Conservation (phyloP, 1,140 invertebrate genomes). For the Mya arenaria region DNA sequence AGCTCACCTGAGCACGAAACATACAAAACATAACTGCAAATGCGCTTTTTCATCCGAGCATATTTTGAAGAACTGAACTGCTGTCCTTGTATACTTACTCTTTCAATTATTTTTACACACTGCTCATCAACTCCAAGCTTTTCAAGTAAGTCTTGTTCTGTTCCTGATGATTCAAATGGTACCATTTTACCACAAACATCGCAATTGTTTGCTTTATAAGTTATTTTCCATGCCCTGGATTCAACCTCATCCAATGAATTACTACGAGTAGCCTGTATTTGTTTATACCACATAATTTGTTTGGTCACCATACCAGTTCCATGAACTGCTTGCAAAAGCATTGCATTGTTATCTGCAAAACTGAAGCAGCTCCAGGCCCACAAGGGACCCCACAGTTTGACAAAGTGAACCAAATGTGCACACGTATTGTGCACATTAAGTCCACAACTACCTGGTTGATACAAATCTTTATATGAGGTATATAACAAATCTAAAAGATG, state of each 20-base stretch:
- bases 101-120: too few species aligned
- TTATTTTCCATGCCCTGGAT: too few species aligned
- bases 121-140: too few species aligned
- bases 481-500: conserved; percentile 34
- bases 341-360: conserved; percentile 28
- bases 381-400: conserved; percentile 17
- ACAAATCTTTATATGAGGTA: conserved; percentile 18
- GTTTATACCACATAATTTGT: conserved; percentile 25
- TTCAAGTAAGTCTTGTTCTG: too few species aligned
- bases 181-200: too few species aligned
- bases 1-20: too few species aligned
- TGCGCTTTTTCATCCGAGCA: too few species aligned
- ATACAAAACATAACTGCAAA: too few species aligned
- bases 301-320: conserved; percentile 21
- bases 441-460: conserved; percentile 20
- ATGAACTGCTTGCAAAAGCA: conserved; percentile 30
- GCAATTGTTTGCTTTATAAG: too few species aligned
- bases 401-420: conserved; percentile 28
- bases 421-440: conserved; percentile 38
- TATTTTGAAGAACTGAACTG: too few species aligned
- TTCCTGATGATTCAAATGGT: too few species aligned
- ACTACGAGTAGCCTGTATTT: conserved; percentile 12
- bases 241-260: neutral
- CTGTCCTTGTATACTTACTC: too few species aligned
- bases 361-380: conserved; percentile 42